Evolutionary conservation across 2,888 invertebrate species (phyloP), one percentile per base, ranked within the genome.

Genomic region (Hydrotaea diabolus): DNA sequence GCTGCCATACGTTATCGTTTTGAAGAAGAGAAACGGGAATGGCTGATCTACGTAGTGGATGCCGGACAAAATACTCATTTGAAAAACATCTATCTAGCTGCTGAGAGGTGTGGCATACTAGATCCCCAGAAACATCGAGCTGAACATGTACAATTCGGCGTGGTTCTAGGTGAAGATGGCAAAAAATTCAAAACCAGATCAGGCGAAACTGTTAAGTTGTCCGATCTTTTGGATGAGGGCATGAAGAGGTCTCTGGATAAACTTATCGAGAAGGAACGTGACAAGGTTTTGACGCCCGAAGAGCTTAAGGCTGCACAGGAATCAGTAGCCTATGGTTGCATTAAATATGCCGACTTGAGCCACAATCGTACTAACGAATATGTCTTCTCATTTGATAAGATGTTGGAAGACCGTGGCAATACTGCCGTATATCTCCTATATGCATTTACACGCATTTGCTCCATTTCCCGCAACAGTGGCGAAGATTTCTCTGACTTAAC

Each of bases 171-270:
- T 15, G 99, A 99, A 92, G 99, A 99, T 93, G 98, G 97, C 90
- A 99, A 99, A 92, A 99, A 99, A 93, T 99, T 99, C 91, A 99
- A 99, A 93, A 99, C 99, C 0, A 94, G 99, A 64, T 98, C 99
- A 0, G 99, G 99, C 0, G 99, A 99, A 86, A 98, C 98, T 0
- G 96, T 99, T 0, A 95, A 96, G 87, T 93, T 99, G 7, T 94
- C 94, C 7, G 97, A 98, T 86, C 94, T 99, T 59, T 93, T 99
- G 8, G 97, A 99, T 88, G 99, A 99, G 94, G 99, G 97, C 19
- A 90, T 98, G 69, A 96, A 95, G 87, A 94, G 98, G 77, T 94
- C 98, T 0, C 92, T 96, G 82, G 96, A 96, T 53, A 98, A 97
- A 91, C 93, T 99, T 4, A 93, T 94, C 80, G 98, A 98, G 89